phyloP scores from a whole-genome alignment of 1,140 invertebrate genomes.

The Dysdera silvatica region DNA sequence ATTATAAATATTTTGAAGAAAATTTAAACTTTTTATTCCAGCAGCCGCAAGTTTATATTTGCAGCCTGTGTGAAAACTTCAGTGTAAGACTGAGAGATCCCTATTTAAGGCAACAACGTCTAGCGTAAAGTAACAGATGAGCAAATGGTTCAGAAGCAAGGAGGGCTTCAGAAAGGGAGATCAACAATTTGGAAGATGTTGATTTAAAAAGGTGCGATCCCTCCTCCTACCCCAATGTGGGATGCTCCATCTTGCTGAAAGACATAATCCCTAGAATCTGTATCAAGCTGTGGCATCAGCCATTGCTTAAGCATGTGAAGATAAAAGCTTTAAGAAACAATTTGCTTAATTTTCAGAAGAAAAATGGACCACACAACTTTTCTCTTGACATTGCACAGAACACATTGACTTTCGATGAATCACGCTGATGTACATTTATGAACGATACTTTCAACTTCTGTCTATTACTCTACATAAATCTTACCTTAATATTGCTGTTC shows the following conservation, averaged over 20 bases:
- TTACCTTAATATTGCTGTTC: no score
- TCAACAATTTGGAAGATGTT: not conserved
- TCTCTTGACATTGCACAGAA: no score
- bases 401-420: no score
- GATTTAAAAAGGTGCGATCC: not conserved
- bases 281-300: not conserved
- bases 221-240: not conserved
- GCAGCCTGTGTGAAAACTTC: not conserved
- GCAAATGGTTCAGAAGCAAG: not conserved
- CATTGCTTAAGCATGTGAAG: not conserved
- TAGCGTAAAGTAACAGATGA: not conserved
- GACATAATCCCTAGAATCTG: not conserved
- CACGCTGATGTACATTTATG: no score
- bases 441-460: no score
- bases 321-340: not conserved
- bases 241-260: not conserved
- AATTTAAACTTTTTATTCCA: not conserved
- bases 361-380: not conserved
- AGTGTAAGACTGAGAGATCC: not conserved
- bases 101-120: not conserved
- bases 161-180: not conserved
- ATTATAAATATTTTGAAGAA: not conserved
- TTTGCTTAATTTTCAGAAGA: not conserved
- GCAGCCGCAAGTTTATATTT: not conserved
- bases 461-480: no score